A percentile compares a stretch with the other conserved stretches of the same genome.
Conservation (phyloP, 2,113 vertebrate genomes). For the Ranitomeya imitator region DNA sequence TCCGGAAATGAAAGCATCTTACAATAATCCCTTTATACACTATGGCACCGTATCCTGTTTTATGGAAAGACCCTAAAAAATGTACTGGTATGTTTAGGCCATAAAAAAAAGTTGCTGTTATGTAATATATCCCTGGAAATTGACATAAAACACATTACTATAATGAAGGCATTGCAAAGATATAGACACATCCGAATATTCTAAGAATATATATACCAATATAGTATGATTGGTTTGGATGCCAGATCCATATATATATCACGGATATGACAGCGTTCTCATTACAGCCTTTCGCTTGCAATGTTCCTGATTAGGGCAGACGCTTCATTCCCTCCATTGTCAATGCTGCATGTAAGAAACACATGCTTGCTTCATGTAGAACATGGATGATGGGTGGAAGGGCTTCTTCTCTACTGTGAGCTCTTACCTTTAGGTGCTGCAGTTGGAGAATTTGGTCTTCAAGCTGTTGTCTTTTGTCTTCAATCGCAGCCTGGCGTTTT, state of each 20-base stretch:
- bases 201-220: background rate
- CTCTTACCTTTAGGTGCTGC: conserved; percentile 95
- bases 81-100: background rate
- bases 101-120: background rate
- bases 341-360: background rate
- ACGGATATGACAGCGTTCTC: background rate
- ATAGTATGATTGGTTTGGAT: background rate
- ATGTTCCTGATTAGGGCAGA: background rate
- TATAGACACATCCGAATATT: background rate
- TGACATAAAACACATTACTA: background rate
- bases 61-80: background rate
- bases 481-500: conserved; percentile 94
- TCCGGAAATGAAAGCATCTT: background rate
- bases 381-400: conserved; percentile 59
- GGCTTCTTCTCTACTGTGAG: conserved; percentile 55
- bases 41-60: background rate
- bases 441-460: conserved; percentile 94
- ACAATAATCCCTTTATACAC: background rate
- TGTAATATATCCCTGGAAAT: background rate
- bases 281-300: background rate
- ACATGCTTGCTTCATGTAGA: conserved; percentile 70
- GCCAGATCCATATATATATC: background rate
- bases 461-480: conserved; percentile 90
- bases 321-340: conserved; percentile 15
- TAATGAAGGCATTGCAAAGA: background rate